Evolutionary conservation across 2,113 vertebrate genomes (phyloP), one percentile per base, ranked within the genome.

Genomic region (Antigone vipio): DNA sequence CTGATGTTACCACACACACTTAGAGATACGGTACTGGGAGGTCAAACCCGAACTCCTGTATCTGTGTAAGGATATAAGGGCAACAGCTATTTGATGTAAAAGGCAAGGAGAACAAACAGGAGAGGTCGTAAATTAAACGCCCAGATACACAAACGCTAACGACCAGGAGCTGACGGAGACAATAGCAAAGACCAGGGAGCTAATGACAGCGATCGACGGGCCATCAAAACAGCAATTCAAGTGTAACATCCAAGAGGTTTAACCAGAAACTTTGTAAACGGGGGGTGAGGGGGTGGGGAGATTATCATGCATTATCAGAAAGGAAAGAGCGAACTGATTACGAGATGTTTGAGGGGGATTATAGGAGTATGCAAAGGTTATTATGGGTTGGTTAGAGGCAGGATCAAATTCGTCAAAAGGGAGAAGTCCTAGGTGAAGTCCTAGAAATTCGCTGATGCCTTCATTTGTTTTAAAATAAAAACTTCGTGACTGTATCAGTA

Each of bases 391-490:
- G 11, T 55, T 23, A 35, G 64, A 74, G 35, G 22, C 24, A 66
- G 26, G 38, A 32, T 32, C 20, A 53, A 62, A 44, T 2, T 32
- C 5, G 0, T 22, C 23, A 5, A 22, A 42, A 76, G 13, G 20
- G 11, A 49, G 12, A 72, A 8, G 26, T 34, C 9, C 56, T 85
- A 50, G 52, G 42, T 16, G 79, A 97, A 53, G 80, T 52, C 47
- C 88, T 38, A 91, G 97, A 92, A 97, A 97, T 90, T 97, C 86
- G 3, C 87, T 89, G 6, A 75, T 95, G 17, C 69, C 22, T 52
- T 87, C 7, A 86, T 85, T 50, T 79, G 85, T 30, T 95, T 97
- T 64, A n/a, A 34, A 84, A 95, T 27, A 67, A 94, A 95, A 73
- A 62, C 30, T n/a, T 96, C 49, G 9, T 97, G 86, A 30, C 69